phyloP scores from a whole-genome alignment of 2,797 vertebrate species.

The Clarias laeviceps region DNA sequence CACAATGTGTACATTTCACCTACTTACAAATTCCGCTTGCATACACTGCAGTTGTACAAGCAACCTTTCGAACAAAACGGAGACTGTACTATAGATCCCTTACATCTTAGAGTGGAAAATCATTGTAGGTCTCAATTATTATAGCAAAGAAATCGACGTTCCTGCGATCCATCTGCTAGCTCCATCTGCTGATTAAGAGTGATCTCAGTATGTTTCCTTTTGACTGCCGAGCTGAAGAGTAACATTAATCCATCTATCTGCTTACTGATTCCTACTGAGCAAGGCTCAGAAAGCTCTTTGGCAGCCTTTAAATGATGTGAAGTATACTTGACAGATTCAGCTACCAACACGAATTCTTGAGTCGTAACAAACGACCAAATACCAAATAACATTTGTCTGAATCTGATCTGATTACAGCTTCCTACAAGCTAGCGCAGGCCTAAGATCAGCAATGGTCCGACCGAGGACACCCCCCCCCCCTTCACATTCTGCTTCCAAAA shows the following conservation, averaged over 20 bases:
- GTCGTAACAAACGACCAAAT: background rate
- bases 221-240: conserved; percentile 9
- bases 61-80: background rate
- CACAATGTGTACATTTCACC: background rate
- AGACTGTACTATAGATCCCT: background rate
- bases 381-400: background rate
- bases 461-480: too few species aligned
- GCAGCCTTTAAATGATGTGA: conserved; percentile 5
- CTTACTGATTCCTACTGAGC: background rate
- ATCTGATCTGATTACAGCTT: background rate
- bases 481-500: too few species aligned
- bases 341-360: background rate
- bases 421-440: background rate
- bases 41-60: background rate
- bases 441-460: background rate
- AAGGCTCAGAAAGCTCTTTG: conserved; percentile 10
- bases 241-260: conserved; percentile 22
- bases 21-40: background rate
- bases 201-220: background rate
- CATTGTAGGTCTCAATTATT: background rate
- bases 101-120: background rate
- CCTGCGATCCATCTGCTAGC: conserved; percentile 10
- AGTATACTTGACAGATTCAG: background rate
- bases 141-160: background rate
- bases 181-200: conserved; percentile 27